phyloP scores from a whole-genome alignment of 2,797 vertebrate genomes.

The Scomberomorus guttatus region DNA sequence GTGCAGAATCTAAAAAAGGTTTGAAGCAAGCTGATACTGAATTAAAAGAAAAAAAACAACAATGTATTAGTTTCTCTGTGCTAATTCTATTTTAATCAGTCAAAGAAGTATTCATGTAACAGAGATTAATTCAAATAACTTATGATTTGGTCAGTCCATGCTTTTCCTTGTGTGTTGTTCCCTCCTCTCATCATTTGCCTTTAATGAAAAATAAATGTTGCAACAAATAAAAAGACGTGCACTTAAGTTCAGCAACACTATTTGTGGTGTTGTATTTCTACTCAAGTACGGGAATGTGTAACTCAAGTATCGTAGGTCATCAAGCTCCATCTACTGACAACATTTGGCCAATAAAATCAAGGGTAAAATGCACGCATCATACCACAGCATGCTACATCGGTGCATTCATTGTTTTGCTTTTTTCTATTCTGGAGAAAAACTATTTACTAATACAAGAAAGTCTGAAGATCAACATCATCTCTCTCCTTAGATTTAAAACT shows the following conservation, averaged over 20 bases:
- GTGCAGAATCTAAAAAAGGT: slow-evolving; percentile 1
- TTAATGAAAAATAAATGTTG: not conserved
- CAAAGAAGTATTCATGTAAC: not conserved
- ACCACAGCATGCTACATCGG: not conserved
- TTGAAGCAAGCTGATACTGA: slow-evolving; percentile 31
- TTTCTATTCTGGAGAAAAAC: not conserved
- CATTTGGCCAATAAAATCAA: slow-evolving; percentile 1
- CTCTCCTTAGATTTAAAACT: not conserved
- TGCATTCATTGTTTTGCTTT: not conserved
- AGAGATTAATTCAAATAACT: not conserved
- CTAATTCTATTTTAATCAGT: not conserved
- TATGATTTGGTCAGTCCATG: not conserved
- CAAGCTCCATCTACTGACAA: slow-evolving; percentile 56
- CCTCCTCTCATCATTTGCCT: not conserved
- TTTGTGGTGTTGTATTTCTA: slow-evolving; percentile 8
- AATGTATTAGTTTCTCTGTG: not conserved
- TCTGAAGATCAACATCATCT: not conserved
- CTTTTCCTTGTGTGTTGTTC: not conserved
- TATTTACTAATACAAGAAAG: not conserved
- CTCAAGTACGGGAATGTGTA: not conserved
- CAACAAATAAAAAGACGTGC: not conserved
- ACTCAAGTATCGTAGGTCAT: slow-evolving; percentile 35
- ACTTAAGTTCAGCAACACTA: slow-evolving; percentile 9
- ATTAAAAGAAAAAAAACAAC: not conserved
- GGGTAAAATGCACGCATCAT: not conserved